A percentile compares a stretch with the other conserved stretches of the same genome.
These are phyloP conservation scores for Enoplosus armatus DNA, from an alignment of 2,797 vertebrate genomes.

Conservation along the genomic window DNA sequence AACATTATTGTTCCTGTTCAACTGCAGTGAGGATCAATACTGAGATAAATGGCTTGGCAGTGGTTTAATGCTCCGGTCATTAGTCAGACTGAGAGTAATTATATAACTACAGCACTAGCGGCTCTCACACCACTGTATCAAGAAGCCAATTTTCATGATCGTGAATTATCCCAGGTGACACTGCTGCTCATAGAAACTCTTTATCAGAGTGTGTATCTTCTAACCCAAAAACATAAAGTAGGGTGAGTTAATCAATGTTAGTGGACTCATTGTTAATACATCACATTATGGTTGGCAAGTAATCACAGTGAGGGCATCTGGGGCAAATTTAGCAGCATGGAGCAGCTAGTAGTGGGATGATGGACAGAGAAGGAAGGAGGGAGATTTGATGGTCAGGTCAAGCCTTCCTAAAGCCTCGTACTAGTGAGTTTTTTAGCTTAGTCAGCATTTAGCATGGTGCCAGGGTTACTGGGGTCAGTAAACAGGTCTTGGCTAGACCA, in stretches of 20 bases:
- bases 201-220: slow-evolving; percentile 35
- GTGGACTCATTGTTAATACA: slow-evolving; percentile 39
- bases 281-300: slow-evolving; percentile 24
- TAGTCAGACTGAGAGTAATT: slow-evolving; percentile 74
- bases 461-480: slow-evolving; percentile 63
- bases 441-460: slow-evolving; percentile 63
- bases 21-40: slow-evolving; percentile 72
- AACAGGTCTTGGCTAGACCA: slow-evolving; percentile 49
- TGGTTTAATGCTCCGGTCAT: slow-evolving; percentile 70
- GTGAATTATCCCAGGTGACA: slow-evolving; percentile 62
- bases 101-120: slow-evolving; percentile 59
- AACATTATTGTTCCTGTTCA: slow-evolving; percentile 74
- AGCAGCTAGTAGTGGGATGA: neutral
- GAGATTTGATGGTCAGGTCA: slow-evolving; percentile 27
- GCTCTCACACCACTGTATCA: slow-evolving; percentile 51
- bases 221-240: slow-evolving; percentile 27
- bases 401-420: slow-evolving; percentile 27
- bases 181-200: slow-evolving; percentile 39
- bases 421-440: slow-evolving; percentile 40
- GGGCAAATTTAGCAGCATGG: neutral
- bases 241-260: slow-evolving; percentile 39
- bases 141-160: slow-evolving; percentile 52
- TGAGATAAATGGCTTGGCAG: slow-evolving; percentile 72
- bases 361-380: neutral
- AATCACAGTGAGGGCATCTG: slow-evolving; percentile 18